Evolutionary conservation across 2,113 vertebrate species (phyloP).

Genomic region (Gavia stellata): DNA sequence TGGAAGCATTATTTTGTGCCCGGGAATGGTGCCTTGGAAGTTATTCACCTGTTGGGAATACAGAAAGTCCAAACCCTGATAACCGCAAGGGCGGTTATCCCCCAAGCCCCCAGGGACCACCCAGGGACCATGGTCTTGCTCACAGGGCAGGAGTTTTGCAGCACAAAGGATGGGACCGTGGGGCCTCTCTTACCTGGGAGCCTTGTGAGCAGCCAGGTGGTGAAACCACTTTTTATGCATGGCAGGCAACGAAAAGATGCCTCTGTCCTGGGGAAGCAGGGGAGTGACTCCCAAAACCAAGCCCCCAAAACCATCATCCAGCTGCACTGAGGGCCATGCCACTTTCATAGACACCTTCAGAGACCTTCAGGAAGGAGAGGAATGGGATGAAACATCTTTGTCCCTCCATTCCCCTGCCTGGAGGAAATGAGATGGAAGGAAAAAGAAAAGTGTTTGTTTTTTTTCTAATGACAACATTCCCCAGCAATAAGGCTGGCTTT

Average conservation of each 20-base stretch:
- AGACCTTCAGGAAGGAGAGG: neutral
- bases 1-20: neutral
- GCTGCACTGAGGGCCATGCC: neutral
- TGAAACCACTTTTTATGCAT: neutral
- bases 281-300: fast-evolving
- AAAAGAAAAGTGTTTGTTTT: neutral
- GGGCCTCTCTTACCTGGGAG: neutral
- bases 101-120: no score
- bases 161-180: no score
- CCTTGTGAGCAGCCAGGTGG: neutral
- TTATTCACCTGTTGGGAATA: neutral
- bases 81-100: neutral
- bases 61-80: neutral
- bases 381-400: neutral
- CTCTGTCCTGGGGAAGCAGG: neutral
- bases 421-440: neutral
- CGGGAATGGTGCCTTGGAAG: neutral
- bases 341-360: neutral
- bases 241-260: neutral
- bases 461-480: neutral
- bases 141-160: neutral
- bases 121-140: neutral
- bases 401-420: neutral
- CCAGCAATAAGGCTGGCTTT: neutral
- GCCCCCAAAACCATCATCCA: neutral